Evolutionary conservation across 2,888 invertebrate species (phyloP), one percentile per base, ranked within the genome.

Genomic region (Aleiodes leptofemur): DNA sequence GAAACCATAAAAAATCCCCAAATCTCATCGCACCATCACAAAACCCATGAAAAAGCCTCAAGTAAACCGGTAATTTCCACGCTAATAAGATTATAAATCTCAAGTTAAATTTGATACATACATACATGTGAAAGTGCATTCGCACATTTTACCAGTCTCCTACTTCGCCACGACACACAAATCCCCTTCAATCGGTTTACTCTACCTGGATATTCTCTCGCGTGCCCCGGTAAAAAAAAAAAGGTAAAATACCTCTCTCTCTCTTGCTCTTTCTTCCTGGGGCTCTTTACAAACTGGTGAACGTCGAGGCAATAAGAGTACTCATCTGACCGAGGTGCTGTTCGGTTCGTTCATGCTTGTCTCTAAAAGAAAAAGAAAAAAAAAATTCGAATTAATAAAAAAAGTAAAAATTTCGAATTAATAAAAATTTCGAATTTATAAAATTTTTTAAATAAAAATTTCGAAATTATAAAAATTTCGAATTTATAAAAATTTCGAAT

Each of bases 121-220:
- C 85, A 23, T 23, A 23, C 23, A 23, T 23, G 86, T 86, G 86
- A 86, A 86, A 86, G 86, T 86, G 85, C 85, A 86, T 85, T 81
- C 61, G 69, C 66, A 74, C 72, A 73, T 38, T 56, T 51, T 57
- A 53, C 64, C 66, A 53, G 69, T 71, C 76, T 50, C 51, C 55
- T 43, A 43, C 43, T 43, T 68, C 68, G 48, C 78, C 72, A 74
- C 80, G 80, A 80, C 80, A 61, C 38, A 79, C 43, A 43, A 43
- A 76, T 77, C 79, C 77, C 79, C 79, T 55, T 16, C 55, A 55
- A 64, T 16, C 64, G 23, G 78, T 79, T 78, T 76, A 74, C 76
- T 23, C 73, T 77, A 69, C 61, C 75, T 68, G 74, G 69, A 53
- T 72, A 55, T 66, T 78, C 76, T 74, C 77, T 73, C 74, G 77